A percentile compares a stretch with the other conserved stretches of the same genome.
Conservation (phyloP, 2,888 invertebrate genomes). For the Flexamia atlantica region DNA sequence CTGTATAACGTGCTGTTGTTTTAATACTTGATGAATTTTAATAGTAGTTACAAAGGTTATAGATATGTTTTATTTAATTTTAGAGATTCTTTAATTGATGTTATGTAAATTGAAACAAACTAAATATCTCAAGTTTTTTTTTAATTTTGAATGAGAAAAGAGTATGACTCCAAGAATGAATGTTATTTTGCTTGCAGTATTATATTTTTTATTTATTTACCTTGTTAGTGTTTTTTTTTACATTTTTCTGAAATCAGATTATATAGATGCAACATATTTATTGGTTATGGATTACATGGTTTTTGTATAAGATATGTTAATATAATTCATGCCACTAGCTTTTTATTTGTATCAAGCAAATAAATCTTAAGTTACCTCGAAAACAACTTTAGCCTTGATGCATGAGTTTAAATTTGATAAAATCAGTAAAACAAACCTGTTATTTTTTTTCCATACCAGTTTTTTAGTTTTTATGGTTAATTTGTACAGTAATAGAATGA, state of each 20-base stretch:
- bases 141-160: neutral
- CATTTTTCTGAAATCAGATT: constrained; percentile 1
- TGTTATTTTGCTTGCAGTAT: constrained; percentile 23
- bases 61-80: constrained; percentile 3
- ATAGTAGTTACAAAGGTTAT: neutral
- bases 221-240: neutral
- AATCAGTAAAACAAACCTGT: too few relatives aligned
- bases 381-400: neutral
- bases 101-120: constrained; percentile 24
- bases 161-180: neutral
- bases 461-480: too few relatives aligned
- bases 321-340: neutral
- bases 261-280: constrained; percentile 4
- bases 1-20: neutral
- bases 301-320: neutral
- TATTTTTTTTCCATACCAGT: too few relatives aligned
- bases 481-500: too few relatives aligned
- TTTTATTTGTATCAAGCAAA: neutral
- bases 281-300: neutral
- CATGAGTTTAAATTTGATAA: too few relatives aligned
- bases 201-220: constrained; percentile 33
- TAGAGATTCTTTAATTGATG: constrained; percentile 10
- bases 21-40: constrained; percentile 6
- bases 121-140: neutral
- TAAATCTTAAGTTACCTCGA: neutral